Evolutionary conservation across 1,140 invertebrate genomes (phyloP).

Genomic region (Pomacea maculata): DNA sequence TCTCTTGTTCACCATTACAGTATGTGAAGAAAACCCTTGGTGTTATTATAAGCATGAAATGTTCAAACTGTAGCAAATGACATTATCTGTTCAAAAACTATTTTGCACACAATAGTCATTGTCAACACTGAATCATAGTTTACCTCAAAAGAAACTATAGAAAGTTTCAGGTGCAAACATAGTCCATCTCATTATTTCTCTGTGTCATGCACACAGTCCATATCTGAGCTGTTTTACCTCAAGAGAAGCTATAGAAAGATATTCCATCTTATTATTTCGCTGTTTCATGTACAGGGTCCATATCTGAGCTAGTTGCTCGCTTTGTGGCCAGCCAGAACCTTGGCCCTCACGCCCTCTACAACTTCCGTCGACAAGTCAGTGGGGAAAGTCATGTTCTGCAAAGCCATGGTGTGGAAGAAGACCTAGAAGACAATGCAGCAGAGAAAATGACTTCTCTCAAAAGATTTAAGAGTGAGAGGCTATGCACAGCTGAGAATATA

Average conservation of each 20-base stretch:
- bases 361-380: conserved; percentile 23
- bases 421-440: neutral
- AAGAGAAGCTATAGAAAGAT: too few species aligned
- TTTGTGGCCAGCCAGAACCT: conserved; percentile 50
- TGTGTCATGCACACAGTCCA: conserved; percentile 38
- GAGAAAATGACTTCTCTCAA: conserved; percentile 13
- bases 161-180: too few species aligned
- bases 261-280: neutral
- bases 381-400: conserved; percentile 24
- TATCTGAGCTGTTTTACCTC: conserved; percentile 45
- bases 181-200: neutral
- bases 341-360: conserved; percentile 49
- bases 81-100: neutral
- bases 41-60: neutral
- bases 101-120: too few species aligned
- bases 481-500: too few species aligned
- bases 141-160: too few species aligned
- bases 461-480: conserved; percentile 26
- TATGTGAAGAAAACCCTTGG: neutral
- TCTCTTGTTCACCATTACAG: neutral
- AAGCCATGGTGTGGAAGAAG: neutral
- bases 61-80: neutral
- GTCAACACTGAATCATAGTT: too few species aligned
- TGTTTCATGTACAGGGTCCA: conserved; percentile 40
- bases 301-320: conserved; percentile 57